Evolutionary conservation across 2,113 vertebrate species (phyloP).

Genomic region (Copsychus sechellarum): DNA sequence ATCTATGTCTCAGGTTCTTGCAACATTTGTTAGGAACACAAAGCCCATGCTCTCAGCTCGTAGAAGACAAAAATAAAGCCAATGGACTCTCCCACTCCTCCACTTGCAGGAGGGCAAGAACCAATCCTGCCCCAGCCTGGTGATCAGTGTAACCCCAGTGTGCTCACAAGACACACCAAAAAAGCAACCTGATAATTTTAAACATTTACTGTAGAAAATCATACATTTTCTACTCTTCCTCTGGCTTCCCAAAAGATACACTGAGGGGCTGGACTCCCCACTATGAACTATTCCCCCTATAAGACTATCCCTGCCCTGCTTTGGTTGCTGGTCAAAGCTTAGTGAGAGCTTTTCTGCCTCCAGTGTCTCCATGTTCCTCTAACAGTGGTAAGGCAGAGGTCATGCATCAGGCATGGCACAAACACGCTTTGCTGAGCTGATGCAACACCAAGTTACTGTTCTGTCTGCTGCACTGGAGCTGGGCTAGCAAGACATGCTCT

Average conservation of each 20-base stretch:
- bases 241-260: not conserved
- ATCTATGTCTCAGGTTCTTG: not conserved
- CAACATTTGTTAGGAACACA: not conserved
- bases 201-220: not conserved
- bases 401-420: not conserved
- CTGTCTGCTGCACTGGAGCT: not conserved
- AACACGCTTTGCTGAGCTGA: not conserved
- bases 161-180: not conserved
- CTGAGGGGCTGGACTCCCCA: not conserved
- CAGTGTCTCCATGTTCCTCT: not conserved
- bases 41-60: not conserved
- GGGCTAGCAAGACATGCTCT: not conserved
- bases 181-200: not conserved
- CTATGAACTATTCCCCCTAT: not conserved
- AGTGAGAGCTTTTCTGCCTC: not conserved
- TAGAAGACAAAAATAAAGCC: not conserved
- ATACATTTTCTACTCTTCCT: not conserved
- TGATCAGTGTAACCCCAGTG: not conserved
- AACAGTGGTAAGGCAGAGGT: not conserved
- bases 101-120: not conserved
- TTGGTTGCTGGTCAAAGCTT: not conserved
- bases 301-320: not conserved
- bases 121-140: not conserved
- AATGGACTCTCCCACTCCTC: not conserved
- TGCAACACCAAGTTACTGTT: not conserved